These are phyloP conservation scores for Entomobrya multifasciata DNA, from an alignment of 2,888 invertebrate species.

Conservation along the genomic window DNA sequence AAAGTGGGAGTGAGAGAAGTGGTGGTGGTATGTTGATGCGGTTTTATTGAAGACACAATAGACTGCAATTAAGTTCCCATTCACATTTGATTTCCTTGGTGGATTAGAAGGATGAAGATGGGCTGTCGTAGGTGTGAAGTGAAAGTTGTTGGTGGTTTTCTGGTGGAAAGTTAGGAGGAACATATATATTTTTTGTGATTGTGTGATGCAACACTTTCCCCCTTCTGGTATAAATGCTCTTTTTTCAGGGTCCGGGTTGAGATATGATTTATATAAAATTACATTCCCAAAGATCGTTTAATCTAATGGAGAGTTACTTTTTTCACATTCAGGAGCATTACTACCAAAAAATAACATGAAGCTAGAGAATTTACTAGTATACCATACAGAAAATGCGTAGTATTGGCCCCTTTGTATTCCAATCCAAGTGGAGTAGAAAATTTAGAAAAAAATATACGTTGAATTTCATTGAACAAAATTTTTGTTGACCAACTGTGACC, in stretches of 20 bases:
- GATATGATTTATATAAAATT: slow-evolving; percentile 75
- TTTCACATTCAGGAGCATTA: no score
- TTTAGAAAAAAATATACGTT: not conserved
- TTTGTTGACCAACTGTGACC: no score
- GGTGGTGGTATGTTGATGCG: slow-evolving; percentile 29
- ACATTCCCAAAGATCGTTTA: slow-evolving; percentile 72
- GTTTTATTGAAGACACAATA: slow-evolving; percentile 74
- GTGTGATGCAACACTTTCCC: not conserved
- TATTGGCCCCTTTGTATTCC: no score
- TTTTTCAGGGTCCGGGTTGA: not conserved
- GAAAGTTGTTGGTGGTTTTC: not conserved
- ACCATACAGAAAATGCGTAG: no score
- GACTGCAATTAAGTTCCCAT: slow-evolving; percentile 79
- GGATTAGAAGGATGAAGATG: slow-evolving; percentile 2
- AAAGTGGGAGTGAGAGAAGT: not conserved
- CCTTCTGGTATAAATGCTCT: slow-evolving; percentile 39
- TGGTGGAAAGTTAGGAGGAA: not conserved
- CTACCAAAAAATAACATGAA: no score
- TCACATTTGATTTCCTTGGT: slow-evolving; percentile 72
- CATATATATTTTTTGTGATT: no score
- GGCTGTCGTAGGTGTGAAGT: slow-evolving; percentile 39
- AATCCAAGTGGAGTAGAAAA: no score
- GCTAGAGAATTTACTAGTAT: no score
- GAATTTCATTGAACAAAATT: not conserved
- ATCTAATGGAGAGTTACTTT: slow-evolving; percentile 70